A percentile compares a stretch with the other conserved stretches of the same genome.
Conservation (phyloP, 2,113 vertebrate genomes). For the Capra hircus region DNA sequence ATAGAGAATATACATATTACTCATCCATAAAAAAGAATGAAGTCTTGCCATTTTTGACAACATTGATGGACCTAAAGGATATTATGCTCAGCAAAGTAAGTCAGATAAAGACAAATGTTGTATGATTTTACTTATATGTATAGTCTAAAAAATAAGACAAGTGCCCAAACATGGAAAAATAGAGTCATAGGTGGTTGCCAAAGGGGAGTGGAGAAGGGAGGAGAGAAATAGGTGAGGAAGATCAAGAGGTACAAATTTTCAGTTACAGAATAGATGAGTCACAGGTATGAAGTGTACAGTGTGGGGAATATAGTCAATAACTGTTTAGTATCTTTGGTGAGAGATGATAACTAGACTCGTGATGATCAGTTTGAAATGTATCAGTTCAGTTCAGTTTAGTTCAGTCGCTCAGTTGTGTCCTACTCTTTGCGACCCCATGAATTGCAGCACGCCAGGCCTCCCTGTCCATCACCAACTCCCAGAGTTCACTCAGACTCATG, state of each 20-base stretch:
- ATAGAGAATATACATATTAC: background rate
- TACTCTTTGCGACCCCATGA: no score
- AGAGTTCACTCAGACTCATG: fast-evolving
- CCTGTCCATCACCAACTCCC: no score
- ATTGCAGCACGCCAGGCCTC: no score
- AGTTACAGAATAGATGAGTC: background rate
- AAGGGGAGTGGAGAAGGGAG: background rate
- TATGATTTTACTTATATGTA: background rate
- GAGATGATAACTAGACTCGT: background rate
- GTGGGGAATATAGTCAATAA: background rate
- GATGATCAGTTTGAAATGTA: background rate
- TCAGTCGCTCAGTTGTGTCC: no score
- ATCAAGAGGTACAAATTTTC: background rate
- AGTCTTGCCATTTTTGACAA: background rate
- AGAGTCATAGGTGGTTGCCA: background rate
- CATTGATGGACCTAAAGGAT: background rate
- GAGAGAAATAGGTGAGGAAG: background rate
- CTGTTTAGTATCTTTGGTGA: background rate
- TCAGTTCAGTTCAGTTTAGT: no score
- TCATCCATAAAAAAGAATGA: background rate
- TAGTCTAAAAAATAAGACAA: background rate
- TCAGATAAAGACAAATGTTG: background rate
- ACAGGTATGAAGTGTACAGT: background rate
- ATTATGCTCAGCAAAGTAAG: background rate
- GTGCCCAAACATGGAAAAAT: background rate